These are phyloP conservation scores for Martes martes DNA, from an alignment of 2,113 vertebrate genomes.

Conservation along the genomic window DNA sequence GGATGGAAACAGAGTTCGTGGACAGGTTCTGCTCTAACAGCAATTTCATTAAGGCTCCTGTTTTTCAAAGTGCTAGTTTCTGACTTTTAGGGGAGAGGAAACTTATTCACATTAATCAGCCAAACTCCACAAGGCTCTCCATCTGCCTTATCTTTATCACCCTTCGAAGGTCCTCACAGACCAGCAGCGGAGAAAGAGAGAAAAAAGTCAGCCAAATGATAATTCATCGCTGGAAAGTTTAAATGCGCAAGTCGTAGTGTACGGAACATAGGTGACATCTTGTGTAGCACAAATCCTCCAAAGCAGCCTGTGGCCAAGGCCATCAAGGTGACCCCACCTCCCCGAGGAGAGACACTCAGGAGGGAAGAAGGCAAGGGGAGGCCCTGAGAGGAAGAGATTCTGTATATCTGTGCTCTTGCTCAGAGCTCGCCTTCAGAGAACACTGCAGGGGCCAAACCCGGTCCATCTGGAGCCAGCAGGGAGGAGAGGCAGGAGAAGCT, in stretches of 20 bases:
- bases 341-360: not conserved
- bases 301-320: not conserved
- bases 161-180: not conserved
- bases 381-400: not conserved
- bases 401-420: not conserved
- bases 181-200: not conserved
- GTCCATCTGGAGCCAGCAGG: not conserved
- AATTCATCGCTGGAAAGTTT: constrained; percentile 25
- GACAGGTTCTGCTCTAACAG: not conserved
- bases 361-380: not conserved
- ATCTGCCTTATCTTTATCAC: not conserved
- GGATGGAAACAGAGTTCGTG: not conserved
- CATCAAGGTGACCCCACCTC: not conserved
- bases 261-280: not conserved
- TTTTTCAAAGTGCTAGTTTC: not conserved
- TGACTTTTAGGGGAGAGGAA: not conserved
- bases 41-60: not conserved
- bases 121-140: not conserved
- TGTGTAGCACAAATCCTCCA: not conserved
- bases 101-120: not conserved
- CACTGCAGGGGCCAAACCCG: not conserved
- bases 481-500: not conserved
- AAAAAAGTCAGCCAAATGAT: not conserved
- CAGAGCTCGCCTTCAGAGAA: not conserved
- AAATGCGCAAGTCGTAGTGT: not conserved